Percentiles rank a stretch among this genome's conserved stretches.
These are phyloP conservation scores for Pemphredon lugubris DNA, from an alignment of 2,888 invertebrate genomes.

Conservation along the genomic window DNA sequence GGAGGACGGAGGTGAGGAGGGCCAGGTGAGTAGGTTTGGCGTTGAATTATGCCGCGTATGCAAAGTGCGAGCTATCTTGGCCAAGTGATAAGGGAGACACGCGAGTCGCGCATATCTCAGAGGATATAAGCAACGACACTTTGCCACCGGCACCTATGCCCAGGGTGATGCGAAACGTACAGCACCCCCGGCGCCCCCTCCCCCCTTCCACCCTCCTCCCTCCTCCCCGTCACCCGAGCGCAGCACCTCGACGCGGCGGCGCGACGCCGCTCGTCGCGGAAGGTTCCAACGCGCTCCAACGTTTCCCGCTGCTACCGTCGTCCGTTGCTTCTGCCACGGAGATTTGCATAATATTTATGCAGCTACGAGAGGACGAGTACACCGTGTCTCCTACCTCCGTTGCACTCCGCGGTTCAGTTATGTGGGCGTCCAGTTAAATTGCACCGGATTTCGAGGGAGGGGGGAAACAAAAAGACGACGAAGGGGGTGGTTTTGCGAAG, in stretches of 20 bases:
- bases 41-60: constrained; percentile 80
- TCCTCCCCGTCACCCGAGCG: too few species aligned
- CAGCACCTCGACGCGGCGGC: too few species aligned
- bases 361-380: constrained; percentile 23
- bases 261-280: too few species aligned
- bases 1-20: background rate
- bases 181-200: too few species aligned
- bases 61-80: constrained; percentile 78
- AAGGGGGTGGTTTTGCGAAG: background rate
- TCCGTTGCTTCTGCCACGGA: constrained; percentile 40
- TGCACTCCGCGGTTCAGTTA: constrained; percentile 16
- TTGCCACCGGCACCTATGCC: constrained; percentile 57
- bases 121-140: constrained; percentile 77
- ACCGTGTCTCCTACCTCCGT: constrained; percentile 3
- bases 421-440: constrained; percentile 4
- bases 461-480: background rate
- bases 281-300: too few species aligned
- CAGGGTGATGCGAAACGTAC: constrained; percentile 46
- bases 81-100: constrained; percentile 79
- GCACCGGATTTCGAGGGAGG: constrained; percentile 2
- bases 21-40: constrained; percentile 64
- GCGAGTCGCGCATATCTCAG: constrained; percentile 77
- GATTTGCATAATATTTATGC: constrained; percentile 71
- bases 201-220: too few species aligned
- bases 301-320: constrained; percentile 13